Conservation (phyloP, 2,113 vertebrate species). For the Brachirus orientalis region DNA sequence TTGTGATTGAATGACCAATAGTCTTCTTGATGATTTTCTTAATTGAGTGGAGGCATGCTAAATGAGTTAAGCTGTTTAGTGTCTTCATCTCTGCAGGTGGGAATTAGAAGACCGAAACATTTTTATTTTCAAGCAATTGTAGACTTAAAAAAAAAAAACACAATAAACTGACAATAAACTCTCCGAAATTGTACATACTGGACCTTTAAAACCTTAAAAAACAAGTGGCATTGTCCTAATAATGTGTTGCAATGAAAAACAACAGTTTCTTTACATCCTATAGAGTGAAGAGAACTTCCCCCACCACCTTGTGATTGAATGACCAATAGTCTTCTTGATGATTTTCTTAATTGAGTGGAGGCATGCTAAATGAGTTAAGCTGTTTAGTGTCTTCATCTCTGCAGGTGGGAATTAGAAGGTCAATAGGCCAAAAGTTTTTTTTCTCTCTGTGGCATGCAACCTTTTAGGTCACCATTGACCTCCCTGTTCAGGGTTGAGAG, state of each 20-base stretch:
- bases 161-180: too few relatives aligned
- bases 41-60: not conserved
- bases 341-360: not conserved
- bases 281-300: too few relatives aligned
- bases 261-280: too few relatives aligned
- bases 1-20: not conserved
- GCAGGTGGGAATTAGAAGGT: conserved; percentile 19
- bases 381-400: conserved; percentile 6
- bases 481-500: conserved; percentile 5
- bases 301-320: not conserved
- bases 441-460: conserved; percentile 35
- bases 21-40: not conserved
- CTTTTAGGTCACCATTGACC: conserved; percentile 10
- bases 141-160: too few relatives aligned
- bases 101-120: conserved; percentile 13
- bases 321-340: not conserved
- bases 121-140: too few relatives aligned
- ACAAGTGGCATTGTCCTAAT: too few relatives aligned
- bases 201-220: too few relatives aligned
- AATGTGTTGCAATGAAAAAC: too few relatives aligned
- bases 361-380: conserved; percentile 7
- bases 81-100: conserved; percentile 27
- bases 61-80: not conserved
- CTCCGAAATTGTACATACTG: too few relatives aligned
- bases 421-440: conserved; percentile 18